Conservation (phyloP, 2,113 vertebrate genomes). For the Aegithalos caudatus region DNA sequence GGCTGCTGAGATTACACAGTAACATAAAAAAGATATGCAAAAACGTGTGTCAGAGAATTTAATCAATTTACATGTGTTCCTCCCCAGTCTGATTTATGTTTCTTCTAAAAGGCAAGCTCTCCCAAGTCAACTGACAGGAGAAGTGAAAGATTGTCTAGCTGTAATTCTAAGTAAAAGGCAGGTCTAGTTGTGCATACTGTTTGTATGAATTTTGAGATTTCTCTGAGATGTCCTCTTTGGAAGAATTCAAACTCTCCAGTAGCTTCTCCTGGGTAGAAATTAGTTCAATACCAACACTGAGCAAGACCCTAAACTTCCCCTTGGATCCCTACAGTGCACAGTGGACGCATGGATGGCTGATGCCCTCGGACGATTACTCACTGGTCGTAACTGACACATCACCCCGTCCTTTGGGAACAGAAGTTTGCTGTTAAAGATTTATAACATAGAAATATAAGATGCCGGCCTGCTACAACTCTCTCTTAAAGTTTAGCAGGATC, state of each 20-base stretch:
- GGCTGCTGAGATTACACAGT: background rate
- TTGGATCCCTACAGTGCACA: rapidly evolving
- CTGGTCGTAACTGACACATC: rapidly evolving
- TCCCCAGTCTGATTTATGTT: background rate
- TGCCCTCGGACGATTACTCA: rapidly evolving
- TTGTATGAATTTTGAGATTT: background rate
- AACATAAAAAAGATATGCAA: background rate
- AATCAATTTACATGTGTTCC: background rate
- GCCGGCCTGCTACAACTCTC: background rate
- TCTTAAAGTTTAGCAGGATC: background rate
- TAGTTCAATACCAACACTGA: background rate
- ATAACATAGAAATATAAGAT: background rate
- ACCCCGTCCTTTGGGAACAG: background rate
- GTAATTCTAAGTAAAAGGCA: background rate
- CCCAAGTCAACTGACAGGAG: background rate
- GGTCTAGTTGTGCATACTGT: background rate
- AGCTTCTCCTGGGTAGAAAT: background rate
- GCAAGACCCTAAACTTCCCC: background rate
- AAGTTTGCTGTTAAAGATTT: background rate
- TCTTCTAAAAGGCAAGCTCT: background rate
- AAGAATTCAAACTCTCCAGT: background rate
- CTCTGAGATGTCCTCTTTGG: background rate
- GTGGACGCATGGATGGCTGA: rapidly evolving
- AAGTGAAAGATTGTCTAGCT: background rate
- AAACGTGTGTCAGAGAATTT: background rate